phyloP scores from a whole-genome alignment of 1,140 invertebrate genomes.

The Chionoecetes opilio region DNA sequence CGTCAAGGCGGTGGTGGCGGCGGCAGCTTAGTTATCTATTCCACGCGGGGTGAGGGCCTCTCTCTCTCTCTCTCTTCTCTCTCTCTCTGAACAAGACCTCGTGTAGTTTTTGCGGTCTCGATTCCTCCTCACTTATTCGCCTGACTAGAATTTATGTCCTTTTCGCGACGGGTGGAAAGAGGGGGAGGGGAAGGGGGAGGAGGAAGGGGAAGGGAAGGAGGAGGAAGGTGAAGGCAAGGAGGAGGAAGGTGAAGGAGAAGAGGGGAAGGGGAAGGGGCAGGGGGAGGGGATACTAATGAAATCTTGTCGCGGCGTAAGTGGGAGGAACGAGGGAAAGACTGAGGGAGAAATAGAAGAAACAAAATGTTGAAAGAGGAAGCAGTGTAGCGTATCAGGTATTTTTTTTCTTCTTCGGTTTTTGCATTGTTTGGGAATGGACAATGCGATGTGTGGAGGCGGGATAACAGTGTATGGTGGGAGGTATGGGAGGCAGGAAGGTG shows the following conservation, averaged over 20 bases:
- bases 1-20: not conserved
- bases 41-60: not conserved
- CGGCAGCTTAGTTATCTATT: conserved; percentile 1
- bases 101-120: not conserved
- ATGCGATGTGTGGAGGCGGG: not conserved
- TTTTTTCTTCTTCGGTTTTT: too few relatives aligned
- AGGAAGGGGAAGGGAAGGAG: not conserved
- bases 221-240: too few relatives aligned
- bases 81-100: not conserved
- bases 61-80: not conserved
- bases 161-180: not conserved
- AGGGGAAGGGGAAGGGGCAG: not conserved
- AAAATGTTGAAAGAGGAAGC: not conserved
- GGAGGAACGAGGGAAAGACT: not conserved
- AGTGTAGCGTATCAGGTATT: not conserved
- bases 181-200: not conserved
- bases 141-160: too few relatives aligned
- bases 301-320: too few relatives aligned
- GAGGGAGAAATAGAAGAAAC: not conserved
- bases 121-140: not conserved
- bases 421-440: not conserved
- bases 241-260: too few relatives aligned
- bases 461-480: not conserved
- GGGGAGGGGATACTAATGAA: too few relatives aligned
- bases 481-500: not conserved